Evolutionary conservation across 2,797 vertebrate genomes (phyloP), one percentile per base, ranked within the genome.

Genomic region (Lagodon rhomboides): DNA sequence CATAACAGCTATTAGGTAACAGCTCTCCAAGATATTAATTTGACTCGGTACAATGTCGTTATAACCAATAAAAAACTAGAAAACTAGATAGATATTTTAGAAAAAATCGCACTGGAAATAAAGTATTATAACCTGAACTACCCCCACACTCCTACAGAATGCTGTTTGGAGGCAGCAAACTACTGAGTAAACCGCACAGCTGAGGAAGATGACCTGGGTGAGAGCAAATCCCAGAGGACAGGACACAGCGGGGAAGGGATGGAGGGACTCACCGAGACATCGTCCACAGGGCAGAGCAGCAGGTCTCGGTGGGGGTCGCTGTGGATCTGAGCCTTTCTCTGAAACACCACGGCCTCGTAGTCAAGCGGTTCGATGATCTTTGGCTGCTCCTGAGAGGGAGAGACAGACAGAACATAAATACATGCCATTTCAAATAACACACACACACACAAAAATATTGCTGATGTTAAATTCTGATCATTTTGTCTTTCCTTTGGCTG

Each of bases 261-360:
- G 53, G 34, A 23, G 8, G 22, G 38, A 81, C 97, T 97, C 92
- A 99, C 98, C 77, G 97, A 98, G 78, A 98, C 96, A 84, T 99
- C 98, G 46, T 99, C 97, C 0, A 97, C 95, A 0, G 98, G 98
- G 92, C 98, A 99, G 92, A 98, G 95, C 84, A 99, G 96, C 90
- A 99, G 93, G 90, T 99, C 98, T 90, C 98, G 91, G 85, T 98
- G 96, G 5, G 98, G 97, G 91, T 99, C 98, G 2, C 96, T 99
- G 94, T 98, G 98, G 93, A 99, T 99, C 95, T 99, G 98, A 50
- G 98, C 96, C 88, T 96, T 99, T 80, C 97, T 96, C 85, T 99
- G 98, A 55, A 96, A 95, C 77, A 99, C 96, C 89, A 98, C 97
- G 0, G 96, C 95, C 89, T 99, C 98, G 60, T 99, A 99, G 91